Conservation (phyloP, 2,797 vertebrate genomes). For the Cossypha dichroa region DNA sequence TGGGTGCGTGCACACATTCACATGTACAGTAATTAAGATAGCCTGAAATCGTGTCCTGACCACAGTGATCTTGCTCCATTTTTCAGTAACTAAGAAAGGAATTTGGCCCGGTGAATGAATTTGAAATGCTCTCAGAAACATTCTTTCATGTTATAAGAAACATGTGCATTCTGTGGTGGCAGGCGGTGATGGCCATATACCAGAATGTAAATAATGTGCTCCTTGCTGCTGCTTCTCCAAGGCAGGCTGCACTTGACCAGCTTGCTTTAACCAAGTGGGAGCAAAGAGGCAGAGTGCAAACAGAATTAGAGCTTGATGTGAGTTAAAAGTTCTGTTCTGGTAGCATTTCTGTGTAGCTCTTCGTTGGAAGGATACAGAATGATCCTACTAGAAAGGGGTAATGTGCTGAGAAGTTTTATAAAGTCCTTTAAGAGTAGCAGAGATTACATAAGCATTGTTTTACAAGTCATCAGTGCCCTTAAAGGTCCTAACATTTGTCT, state of each 20-base stretch:
- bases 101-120: conserved; percentile 2
- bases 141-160: conserved; percentile 26
- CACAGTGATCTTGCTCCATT: not conserved
- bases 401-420: not conserved
- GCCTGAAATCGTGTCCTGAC: not conserved
- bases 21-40: not conserved
- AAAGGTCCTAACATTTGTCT: not conserved
- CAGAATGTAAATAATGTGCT: not conserved
- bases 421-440: not conserved
- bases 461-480: not conserved
- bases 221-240: not conserved
- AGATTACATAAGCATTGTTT: not conserved
- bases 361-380: not conserved
- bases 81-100: conserved; percentile 7
- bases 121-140: not conserved
- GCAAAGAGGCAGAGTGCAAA: not conserved
- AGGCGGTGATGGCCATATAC: rapidly evolving
- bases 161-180: not conserved
- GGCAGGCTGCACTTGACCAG: not conserved
- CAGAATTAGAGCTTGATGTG: not conserved
- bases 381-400: not conserved
- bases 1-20: not conserved
- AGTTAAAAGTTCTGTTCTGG: not conserved
- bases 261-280: not conserved
- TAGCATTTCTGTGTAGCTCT: not conserved